Conservation (phyloP, 2,797 vertebrate genomes). For the Chaenodraco wilsoni region DNA sequence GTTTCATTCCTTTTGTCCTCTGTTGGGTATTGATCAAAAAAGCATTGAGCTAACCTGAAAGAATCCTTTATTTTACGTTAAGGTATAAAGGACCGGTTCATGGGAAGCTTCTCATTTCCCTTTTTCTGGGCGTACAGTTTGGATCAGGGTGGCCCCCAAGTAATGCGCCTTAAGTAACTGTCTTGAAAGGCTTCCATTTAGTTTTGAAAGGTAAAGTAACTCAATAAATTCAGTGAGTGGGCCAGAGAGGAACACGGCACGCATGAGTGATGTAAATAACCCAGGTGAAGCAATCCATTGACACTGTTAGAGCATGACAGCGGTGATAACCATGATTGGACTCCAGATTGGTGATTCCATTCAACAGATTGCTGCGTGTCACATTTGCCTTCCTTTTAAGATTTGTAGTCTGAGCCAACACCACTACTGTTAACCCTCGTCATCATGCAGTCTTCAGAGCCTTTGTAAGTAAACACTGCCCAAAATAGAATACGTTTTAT, state of each 20-base stretch:
- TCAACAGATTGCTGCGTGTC: background rate
- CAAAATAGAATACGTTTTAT: background rate
- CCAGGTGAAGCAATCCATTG: background rate
- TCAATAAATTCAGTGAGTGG: background rate
- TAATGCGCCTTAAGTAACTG: background rate
- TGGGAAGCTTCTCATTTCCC: background rate
- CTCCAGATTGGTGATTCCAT: background rate
- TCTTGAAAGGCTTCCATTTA: background rate
- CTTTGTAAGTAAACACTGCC: background rate
- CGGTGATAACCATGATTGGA: background rate
- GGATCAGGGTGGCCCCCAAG: conserved; percentile 7
- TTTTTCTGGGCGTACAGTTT: background rate
- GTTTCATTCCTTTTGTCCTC: background rate
- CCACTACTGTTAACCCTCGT: too few relatives aligned
- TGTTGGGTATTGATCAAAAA: conserved; percentile 17
- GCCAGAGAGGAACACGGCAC: background rate
- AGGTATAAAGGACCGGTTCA: conserved; percentile 2
- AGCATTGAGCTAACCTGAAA: conserved; percentile 9
- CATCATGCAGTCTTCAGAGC: background rate
- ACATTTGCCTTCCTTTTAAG: background rate
- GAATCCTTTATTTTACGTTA: conserved; percentile 11
- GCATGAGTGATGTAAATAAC: background rate
- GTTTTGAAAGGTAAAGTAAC: background rate
- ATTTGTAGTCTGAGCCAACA: too few relatives aligned
- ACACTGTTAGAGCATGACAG: background rate